phyloP scores from a whole-genome alignment of 2,797 vertebrate species.

The Platalea minor region DNA sequence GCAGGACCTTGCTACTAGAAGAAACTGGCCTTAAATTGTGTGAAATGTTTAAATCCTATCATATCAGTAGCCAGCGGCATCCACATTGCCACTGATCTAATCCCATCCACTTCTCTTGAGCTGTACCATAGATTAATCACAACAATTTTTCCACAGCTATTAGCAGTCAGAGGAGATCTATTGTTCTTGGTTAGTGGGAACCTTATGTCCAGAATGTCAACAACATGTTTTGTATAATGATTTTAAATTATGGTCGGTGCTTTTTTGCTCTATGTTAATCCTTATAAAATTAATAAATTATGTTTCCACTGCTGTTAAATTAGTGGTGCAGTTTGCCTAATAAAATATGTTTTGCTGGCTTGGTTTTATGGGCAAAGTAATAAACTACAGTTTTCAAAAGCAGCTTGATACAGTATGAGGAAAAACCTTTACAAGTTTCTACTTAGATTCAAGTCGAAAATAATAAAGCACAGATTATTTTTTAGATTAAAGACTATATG shows the following conservation, averaged over 20 bases:
- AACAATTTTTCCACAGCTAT: neutral
- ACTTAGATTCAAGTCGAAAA: neutral
- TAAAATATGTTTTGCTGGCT: slow-evolving; percentile 38
- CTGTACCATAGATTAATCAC: neutral
- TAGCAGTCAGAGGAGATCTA: neutral
- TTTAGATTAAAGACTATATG: slow-evolving; percentile 14
- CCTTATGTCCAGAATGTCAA: neutral
- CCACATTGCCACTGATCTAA: neutral
- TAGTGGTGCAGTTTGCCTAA: slow-evolving; percentile 9
- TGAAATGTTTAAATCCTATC: neutral
- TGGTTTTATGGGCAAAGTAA: slow-evolving; percentile 9
- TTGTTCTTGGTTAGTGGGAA: neutral
- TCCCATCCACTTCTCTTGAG: neutral
- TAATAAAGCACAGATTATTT: neutral
- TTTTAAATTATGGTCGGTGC: neutral
- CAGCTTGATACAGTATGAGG: neutral
- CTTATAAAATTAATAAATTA: slow-evolving; percentile 37
- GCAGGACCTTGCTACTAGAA: neutral
- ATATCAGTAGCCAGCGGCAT: neutral
- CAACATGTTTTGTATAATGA: neutral
- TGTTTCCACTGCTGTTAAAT: slow-evolving; percentile 45
- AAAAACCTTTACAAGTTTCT: slow-evolving; percentile 6
- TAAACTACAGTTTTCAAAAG: slow-evolving; percentile 19
- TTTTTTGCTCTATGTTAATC: neutral
- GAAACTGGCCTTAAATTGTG: neutral